These are phyloP conservation scores for Heloderma charlesbogerti DNA, from an alignment of 2,113 vertebrate genomes.

Conservation along the genomic window DNA sequence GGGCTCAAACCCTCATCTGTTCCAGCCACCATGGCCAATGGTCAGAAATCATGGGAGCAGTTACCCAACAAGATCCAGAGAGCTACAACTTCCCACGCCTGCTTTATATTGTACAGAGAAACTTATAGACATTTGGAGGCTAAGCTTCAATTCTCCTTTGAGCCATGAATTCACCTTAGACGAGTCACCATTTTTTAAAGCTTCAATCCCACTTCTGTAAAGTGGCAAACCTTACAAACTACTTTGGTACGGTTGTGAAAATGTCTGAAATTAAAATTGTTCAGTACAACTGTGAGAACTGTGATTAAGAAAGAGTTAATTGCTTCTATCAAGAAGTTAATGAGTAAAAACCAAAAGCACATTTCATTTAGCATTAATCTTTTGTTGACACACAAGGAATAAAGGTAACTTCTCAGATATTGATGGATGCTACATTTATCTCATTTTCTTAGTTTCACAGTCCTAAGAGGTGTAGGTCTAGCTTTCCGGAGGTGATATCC, in stretches of 20 bases:
- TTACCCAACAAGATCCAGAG: no score
- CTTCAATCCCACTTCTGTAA: not conserved
- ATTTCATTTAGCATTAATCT: not conserved
- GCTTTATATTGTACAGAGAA: not conserved
- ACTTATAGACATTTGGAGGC: not conserved
- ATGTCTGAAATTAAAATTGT: not conserved
- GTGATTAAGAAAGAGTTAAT: not conserved
- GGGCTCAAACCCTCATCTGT: no score
- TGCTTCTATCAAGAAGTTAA: not conserved
- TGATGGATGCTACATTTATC: not conserved
- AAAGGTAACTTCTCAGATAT: not conserved
- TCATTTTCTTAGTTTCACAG: slow-evolving; percentile 4
- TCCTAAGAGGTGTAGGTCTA: slow-evolving; percentile 28
- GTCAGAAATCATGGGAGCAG: no score
- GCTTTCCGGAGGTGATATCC: not conserved
- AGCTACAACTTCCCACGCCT: no score
- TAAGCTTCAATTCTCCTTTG: not conserved
- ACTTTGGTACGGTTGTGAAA: not conserved
- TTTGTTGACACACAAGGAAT: not conserved
- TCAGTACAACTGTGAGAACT: not conserved
- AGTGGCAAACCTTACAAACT: not conserved
- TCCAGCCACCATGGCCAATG: no score
- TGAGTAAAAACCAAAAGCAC: not conserved
- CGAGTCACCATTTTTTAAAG: not conserved
- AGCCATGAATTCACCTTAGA: not conserved